Percentiles rank a stretch among this genome's conserved stretches.
phyloP scores from a whole-genome alignment of 2,888 invertebrate genomes.

The Harpalus rubripes region DNA sequence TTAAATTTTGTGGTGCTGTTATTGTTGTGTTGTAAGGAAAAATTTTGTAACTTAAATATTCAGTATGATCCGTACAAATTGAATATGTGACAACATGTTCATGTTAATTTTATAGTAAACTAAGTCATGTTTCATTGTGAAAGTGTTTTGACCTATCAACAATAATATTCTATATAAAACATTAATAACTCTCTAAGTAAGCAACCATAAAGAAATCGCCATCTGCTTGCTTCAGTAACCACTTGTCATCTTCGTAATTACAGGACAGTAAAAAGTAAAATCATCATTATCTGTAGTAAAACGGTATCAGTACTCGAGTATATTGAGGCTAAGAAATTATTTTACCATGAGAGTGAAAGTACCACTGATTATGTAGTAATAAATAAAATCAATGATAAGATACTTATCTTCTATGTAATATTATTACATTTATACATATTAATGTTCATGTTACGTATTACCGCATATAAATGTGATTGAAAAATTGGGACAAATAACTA shows the following conservation, averaged over 20 bases:
- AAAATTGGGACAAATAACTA: too few relatives aligned
- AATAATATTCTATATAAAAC: slow-evolving; percentile 16
- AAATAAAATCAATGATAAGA: too few relatives aligned
- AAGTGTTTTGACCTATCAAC: slow-evolving; percentile 1
- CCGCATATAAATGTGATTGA: too few relatives aligned
- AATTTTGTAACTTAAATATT: neutral
- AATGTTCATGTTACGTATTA: too few relatives aligned
- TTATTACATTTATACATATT: too few relatives aligned
- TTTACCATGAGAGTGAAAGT: neutral
- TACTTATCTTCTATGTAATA: too few relatives aligned
- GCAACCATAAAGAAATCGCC: neutral
- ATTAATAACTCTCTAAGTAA: neutral
- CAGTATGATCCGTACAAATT: neutral
- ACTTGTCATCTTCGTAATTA: slow-evolving; percentile 9
- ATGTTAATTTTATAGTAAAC: neutral
- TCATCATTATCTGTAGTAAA: neutral
- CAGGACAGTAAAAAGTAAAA: slow-evolving; percentile 27
- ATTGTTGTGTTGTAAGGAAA: neutral
- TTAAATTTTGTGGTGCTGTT: neutral
- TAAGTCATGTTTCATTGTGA: slow-evolving; percentile 13
- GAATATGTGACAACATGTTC: neutral
- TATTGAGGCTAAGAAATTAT: too few relatives aligned
- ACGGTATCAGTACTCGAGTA: neutral
- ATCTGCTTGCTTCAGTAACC: slow-evolving; percentile 11
- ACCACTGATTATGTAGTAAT: neutral